Conservation (phyloP, 2,797 vertebrate genomes). For the Fundulus diaphanus region DNA sequence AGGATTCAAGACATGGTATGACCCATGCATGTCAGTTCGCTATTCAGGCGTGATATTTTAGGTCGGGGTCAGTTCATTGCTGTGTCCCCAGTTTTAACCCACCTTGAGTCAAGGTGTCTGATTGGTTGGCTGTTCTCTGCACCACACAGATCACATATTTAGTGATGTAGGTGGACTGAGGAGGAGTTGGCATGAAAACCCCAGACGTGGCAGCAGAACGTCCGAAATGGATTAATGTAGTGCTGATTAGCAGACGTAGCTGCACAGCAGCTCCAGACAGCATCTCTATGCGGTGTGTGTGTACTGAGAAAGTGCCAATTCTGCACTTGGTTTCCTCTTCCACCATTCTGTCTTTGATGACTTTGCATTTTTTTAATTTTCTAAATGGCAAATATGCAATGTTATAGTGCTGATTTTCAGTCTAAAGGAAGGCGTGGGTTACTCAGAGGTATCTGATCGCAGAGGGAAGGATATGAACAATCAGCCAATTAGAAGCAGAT, state of each 20-base stretch:
- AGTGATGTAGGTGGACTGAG: constrained; percentile 30
- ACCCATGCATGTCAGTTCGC: not conserved
- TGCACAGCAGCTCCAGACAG: constrained; percentile 23
- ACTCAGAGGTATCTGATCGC: not conserved
- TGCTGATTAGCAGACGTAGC: constrained; percentile 35
- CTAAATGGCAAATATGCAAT: constrained; percentile 23
- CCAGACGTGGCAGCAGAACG: constrained; percentile 38
- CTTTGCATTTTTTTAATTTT: constrained; percentile 18
- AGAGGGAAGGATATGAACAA: not conserved
- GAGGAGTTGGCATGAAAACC: constrained; percentile 32
- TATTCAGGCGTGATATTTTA: not conserved
- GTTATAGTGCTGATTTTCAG: not conserved
- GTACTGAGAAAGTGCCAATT: constrained; percentile 29
- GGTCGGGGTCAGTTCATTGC: not conserved
- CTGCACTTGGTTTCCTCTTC: constrained; percentile 42
- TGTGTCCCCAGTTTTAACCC: not conserved
- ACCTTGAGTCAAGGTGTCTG: constrained; percentile 1
- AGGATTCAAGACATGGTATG: not conserved
- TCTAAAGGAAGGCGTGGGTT: constrained; percentile 1
- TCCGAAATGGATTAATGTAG: constrained; percentile 40
- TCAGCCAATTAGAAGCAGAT: constrained; percentile 9
- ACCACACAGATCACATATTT: constrained; percentile 32
- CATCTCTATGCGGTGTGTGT: not conserved
- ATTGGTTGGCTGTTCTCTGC: constrained; percentile 13
- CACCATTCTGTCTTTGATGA: constrained; percentile 28